Evolutionary conservation across 2,797 vertebrate genomes (phyloP).

Genomic region (Galago senegalensis): DNA sequence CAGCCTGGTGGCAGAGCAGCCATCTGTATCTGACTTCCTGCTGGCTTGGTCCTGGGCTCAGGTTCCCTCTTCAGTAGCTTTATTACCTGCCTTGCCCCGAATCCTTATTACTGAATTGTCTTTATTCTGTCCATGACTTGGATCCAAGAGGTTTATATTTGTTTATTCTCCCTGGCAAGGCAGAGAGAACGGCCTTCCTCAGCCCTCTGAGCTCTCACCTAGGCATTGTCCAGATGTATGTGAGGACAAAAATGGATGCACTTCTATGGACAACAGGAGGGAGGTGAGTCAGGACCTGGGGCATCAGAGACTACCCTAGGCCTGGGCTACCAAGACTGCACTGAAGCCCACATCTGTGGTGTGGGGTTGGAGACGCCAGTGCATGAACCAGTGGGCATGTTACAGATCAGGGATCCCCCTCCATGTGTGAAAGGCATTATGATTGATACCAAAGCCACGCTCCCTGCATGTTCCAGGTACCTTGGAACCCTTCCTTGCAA

Average conservation of each 20-base stretch:
- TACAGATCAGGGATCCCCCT: neutral
- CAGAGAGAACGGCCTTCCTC: neutral
- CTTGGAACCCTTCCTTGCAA: neutral
- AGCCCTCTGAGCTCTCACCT: neutral
- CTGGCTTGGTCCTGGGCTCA: neutral
- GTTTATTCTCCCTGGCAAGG: conserved; percentile 8
- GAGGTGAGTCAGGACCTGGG: neutral
- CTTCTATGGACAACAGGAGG: neutral
- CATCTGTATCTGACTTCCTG: neutral
- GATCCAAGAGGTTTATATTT: neutral
- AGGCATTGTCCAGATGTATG: neutral
- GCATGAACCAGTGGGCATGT: neutral
- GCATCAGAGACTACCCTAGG: neutral
- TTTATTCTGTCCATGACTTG: neutral
- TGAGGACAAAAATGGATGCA: neutral
- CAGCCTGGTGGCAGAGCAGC: neutral
- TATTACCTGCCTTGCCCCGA: neutral
- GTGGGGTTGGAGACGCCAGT: neutral
- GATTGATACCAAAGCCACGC: neutral
- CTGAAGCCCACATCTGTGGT: neutral
- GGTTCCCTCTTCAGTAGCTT: neutral
- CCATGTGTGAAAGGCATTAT: neutral
- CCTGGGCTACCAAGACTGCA: neutral
- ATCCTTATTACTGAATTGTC: neutral
- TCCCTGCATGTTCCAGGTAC: neutral